phyloP scores from a whole-genome alignment of 2,797 vertebrate genomes.

The Paguma larvata region DNA sequence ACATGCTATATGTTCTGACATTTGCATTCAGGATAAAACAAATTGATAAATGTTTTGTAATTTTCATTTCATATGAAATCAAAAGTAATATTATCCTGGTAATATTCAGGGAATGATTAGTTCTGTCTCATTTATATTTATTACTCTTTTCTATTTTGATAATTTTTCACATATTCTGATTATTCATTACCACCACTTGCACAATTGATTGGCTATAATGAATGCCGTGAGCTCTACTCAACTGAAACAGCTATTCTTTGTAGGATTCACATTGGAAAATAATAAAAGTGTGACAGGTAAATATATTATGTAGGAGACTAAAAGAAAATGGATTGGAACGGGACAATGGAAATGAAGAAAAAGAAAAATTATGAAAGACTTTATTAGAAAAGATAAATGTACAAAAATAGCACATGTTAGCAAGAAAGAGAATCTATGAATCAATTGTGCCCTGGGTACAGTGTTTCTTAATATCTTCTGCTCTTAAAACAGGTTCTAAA shows the following conservation, averaged over 20 bases:
- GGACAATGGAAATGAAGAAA: slow-evolving; percentile 35
- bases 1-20: background rate
- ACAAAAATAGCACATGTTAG: slow-evolving; percentile 46
- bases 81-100: slow-evolving; percentile 53
- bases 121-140: slow-evolving; percentile 75
- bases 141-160: slow-evolving; percentile 73
- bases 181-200: slow-evolving; percentile 65
- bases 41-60: slow-evolving; percentile 51
- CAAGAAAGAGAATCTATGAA: slow-evolving; percentile 38
- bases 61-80: slow-evolving; percentile 71
- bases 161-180: slow-evolving; percentile 78
- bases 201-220: slow-evolving; percentile 74
- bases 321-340: slow-evolving; percentile 7
- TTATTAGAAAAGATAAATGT: background rate
- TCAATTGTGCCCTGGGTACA: slow-evolving; percentile 45
- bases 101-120: slow-evolving; percentile 64
- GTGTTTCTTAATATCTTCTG: slow-evolving; percentile 8
- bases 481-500: background rate
- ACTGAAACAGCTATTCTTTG: slow-evolving; percentile 62
- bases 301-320: background rate
- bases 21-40: slow-evolving; percentile 55
- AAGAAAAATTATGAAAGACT: slow-evolving; percentile 44
- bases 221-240: background rate
- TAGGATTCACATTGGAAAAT: slow-evolving; percentile 37
- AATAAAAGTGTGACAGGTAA: slow-evolving; percentile 65